These are phyloP conservation scores for Merluccius polli DNA, from an alignment of 2,797 vertebrate genomes.

Conservation along the genomic window DNA sequence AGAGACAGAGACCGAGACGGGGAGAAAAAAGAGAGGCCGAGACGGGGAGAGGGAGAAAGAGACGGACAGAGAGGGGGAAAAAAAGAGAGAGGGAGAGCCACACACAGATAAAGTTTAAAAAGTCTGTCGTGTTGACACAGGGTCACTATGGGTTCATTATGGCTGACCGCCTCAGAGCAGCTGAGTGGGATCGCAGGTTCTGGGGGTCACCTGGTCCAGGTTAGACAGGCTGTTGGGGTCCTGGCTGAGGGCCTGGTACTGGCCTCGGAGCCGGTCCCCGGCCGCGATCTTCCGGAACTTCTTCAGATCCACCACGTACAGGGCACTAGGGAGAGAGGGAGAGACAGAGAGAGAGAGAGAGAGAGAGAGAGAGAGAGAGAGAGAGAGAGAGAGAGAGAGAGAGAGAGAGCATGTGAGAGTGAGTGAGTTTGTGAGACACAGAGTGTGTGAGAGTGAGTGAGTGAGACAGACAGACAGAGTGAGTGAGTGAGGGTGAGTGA, in stretches of 20 bases:
- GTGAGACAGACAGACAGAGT: no score
- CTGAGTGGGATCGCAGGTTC: no score
- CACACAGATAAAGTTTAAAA: neutral
- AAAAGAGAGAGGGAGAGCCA: neutral
- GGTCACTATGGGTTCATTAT: neutral
- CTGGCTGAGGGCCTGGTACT: conserved; percentile 94
- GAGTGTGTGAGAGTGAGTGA: no score
- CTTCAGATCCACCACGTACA: conserved; percentile 95
- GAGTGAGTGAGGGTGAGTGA: neutral
- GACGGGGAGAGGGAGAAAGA: neutral
- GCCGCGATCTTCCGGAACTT: conserved; percentile 94
- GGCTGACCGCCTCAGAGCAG: no score
- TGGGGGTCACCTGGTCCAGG: conserved; percentile 79
- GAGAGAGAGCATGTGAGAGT: no score
- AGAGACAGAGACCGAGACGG: neutral
- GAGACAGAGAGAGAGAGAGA: neutral
- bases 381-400: no score
- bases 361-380: neutral
- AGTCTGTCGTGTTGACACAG: neutral
- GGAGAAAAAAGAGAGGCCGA: conserved; percentile 6
- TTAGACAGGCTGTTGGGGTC: conserved; percentile 97
- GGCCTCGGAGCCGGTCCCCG: conserved; percentile 90
- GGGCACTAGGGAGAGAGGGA: conserved; percentile 71
- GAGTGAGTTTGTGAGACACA: no score
- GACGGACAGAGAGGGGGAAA: neutral